phyloP scores from a whole-genome alignment of 2,113 vertebrate genomes.

The Tinamus guttatus region DNA sequence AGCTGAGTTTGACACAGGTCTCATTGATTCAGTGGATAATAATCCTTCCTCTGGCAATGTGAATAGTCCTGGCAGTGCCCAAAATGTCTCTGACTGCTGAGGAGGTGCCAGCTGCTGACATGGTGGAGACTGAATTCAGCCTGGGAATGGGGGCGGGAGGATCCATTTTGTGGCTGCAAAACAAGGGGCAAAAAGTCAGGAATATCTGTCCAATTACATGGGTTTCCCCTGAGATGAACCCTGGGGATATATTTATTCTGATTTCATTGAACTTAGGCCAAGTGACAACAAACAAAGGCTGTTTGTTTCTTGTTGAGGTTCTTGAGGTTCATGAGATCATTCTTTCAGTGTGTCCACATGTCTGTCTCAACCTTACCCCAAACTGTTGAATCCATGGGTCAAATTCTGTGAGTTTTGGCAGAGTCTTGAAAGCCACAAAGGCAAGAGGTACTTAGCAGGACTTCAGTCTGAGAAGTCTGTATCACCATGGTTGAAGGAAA shows the following conservation, averaged over 20 bases:
- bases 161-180: neutral
- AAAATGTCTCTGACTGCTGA: constrained; percentile 15
- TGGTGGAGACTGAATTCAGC: constrained; percentile 19
- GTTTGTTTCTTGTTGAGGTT: neutral
- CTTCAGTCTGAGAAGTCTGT: too few species aligned
- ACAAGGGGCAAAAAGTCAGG: neutral
- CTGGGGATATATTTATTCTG: neutral
- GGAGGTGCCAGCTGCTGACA: constrained; percentile 51
- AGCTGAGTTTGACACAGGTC: constrained; percentile 23
- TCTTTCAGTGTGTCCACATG: rapidly evolving
- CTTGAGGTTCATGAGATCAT: neutral
- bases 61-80: constrained; percentile 34
- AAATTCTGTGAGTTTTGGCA: neutral
- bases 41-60: constrained; percentile 27
- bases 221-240: neutral
- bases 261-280: neutral
- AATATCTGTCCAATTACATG: neutral
- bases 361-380: neutral
- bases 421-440: neutral
- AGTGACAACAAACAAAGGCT: too few species aligned
- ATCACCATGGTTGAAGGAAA: neutral
- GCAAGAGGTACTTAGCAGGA: too few species aligned
- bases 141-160: neutral
- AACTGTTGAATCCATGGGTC: neutral
- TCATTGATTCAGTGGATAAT: constrained; percentile 29